phyloP scores from a whole-genome alignment of 2,113 vertebrate genomes.

The Henicopernis longicauda region DNA sequence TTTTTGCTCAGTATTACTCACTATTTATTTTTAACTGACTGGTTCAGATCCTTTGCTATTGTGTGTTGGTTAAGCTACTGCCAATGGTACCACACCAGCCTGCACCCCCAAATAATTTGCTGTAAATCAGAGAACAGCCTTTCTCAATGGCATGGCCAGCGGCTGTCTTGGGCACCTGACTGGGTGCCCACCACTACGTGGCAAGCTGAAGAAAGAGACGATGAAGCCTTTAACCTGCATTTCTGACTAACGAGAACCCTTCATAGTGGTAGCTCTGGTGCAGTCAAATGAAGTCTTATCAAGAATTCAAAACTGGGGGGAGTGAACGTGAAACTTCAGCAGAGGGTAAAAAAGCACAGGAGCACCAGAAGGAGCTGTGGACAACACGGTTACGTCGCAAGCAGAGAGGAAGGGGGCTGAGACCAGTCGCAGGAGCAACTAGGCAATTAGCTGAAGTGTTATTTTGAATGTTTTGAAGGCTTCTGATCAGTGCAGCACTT shows the following conservation, averaged over 20 bases:
- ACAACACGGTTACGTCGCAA: background rate
- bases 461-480: background rate
- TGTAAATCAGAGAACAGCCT: background rate
- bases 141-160: background rate
- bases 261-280: background rate
- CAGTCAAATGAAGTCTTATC: background rate
- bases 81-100: background rate
- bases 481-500: background rate
- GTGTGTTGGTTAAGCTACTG: background rate
- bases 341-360: background rate
- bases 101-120: background rate
- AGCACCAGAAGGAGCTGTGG: background rate
- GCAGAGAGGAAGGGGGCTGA: background rate
- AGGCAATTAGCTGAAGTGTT: background rate
- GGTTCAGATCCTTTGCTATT: background rate
- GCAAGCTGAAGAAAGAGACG: background rate
- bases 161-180: background rate
- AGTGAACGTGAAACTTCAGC: background rate
- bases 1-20: background rate
- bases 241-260: background rate
- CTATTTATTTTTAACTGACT: background rate
- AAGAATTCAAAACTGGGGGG: background rate
- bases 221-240: background rate
- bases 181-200: rapidly evolving
- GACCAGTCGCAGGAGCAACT: background rate